Evolutionary conservation across 1,140 invertebrate genomes (phyloP).

Genomic region (Carposina sasakii): DNA sequence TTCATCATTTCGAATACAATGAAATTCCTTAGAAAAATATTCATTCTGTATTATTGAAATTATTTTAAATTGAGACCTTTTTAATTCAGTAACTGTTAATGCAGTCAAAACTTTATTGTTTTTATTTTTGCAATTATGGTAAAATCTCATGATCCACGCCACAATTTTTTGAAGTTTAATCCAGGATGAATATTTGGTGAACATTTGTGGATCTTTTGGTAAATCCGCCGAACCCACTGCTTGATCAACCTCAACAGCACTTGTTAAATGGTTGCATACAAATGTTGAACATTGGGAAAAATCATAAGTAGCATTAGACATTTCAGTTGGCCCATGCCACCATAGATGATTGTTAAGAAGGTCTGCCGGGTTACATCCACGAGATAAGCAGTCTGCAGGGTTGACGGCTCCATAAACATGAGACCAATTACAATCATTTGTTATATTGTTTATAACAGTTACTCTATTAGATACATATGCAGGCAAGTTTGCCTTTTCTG

Average conservation of each 20-base stretch:
- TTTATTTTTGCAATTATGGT: slow-evolving; percentile 8
- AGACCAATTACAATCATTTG: no score
- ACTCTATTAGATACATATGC: no score
- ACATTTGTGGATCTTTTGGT: no score
- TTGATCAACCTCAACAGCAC: not conserved
- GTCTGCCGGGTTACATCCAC: slow-evolving; percentile 2
- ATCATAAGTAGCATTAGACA: not conserved
- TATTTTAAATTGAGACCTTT: not conserved
- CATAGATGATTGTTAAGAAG: not conserved
- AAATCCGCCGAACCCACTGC: not conserved
- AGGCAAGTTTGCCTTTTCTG: no score
- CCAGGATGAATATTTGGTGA: slow-evolving; percentile 4
- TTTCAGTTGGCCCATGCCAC: slow-evolving; percentile 4
- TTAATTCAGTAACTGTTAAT: not conserved
- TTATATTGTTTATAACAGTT: no score
- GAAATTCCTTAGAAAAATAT: no score
- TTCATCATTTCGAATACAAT: no score
- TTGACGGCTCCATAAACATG: no score
- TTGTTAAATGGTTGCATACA: not conserved
- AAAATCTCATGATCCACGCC: slow-evolving; percentile 3
- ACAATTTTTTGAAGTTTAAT: not conserved
- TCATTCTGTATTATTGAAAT: no score
- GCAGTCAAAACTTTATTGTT: not conserved
- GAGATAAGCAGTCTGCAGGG: slow-evolving; percentile 8
- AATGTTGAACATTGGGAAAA: not conserved